These are phyloP conservation scores for Macrostomum lignano DNA, from an alignment of 1,140 invertebrate genomes.

Conservation along the genomic window DNA sequence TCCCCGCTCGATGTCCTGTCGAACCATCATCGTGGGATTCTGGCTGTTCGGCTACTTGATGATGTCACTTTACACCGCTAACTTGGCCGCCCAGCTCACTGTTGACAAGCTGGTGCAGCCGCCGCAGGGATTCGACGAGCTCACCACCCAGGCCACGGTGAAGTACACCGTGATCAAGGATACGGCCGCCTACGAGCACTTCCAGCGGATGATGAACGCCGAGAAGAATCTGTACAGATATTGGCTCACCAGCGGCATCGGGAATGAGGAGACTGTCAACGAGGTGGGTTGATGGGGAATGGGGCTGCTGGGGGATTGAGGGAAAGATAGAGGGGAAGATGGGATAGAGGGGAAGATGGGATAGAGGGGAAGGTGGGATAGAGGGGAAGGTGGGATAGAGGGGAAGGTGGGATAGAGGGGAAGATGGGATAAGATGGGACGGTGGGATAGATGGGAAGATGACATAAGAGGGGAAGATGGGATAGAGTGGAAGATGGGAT, in stretches of 20 bases:
- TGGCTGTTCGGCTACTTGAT: slow-evolving; percentile 93
- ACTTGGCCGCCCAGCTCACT: slow-evolving; percentile 68
- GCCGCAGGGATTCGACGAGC: slow-evolving; percentile 41
- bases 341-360: too few relatives aligned
- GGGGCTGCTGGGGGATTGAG: too few relatives aligned
- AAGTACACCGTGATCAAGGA: neutral
- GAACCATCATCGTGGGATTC: slow-evolving; percentile 73
- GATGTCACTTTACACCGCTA: slow-evolving; percentile 88
- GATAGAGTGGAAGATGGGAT: too few relatives aligned
- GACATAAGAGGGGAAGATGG: too few relatives aligned
- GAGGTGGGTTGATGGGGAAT: too few relatives aligned
- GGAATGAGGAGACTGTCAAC: too few relatives aligned
- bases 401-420: too few relatives aligned
- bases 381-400: too few relatives aligned
- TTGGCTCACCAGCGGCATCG: neutral
- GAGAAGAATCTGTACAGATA: neutral
- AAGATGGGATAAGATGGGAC: too few relatives aligned
- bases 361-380: too few relatives aligned
- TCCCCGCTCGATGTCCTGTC: slow-evolving; percentile 53
- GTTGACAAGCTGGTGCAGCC: slow-evolving; percentile 35
- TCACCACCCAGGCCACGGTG: slow-evolving; percentile 48
- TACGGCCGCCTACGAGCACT: neutral
- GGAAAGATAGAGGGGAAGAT: too few relatives aligned
- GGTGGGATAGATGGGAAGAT: too few relatives aligned
- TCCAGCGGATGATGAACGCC: slow-evolving; percentile 1